Evolutionary conservation across 2,113 vertebrate genomes (phyloP).

Genomic region (Serinus canaria): DNA sequence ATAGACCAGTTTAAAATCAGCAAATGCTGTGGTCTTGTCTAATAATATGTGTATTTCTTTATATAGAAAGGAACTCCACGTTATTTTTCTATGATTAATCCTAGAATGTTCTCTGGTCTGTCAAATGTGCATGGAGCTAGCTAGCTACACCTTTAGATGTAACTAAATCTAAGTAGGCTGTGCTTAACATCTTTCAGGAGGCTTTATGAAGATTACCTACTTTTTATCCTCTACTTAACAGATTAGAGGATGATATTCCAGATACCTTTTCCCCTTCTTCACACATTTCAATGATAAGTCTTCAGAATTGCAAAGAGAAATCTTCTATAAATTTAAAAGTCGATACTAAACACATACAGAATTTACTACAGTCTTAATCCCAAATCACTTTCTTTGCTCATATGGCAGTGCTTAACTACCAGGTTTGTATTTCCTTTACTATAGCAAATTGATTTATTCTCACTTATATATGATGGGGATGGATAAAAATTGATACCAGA

Average conservation of each 20-base stretch:
- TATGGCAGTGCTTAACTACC: background rate
- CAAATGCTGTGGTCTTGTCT: background rate
- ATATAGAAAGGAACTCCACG: background rate
- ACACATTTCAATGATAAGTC: background rate
- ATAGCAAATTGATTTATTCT: background rate
- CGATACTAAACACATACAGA: background rate
- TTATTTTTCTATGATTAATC: background rate
- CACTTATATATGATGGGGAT: background rate
- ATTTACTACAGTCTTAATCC: background rate
- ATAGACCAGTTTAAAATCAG: background rate
- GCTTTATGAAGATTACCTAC: background rate
- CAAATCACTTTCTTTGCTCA: background rate
- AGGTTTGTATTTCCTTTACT: background rate
- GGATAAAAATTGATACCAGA: background rate
- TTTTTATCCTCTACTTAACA: background rate
- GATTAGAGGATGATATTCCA: constrained; percentile 10
- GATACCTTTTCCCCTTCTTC: background rate
- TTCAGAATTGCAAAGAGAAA: background rate
- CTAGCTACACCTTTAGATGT: background rate
- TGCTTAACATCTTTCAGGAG: background rate
- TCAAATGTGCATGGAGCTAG: background rate
- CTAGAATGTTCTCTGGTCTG: background rate
- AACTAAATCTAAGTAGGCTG: background rate
- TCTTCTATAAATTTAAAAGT: background rate
- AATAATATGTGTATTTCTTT: background rate